Percentiles rank a stretch among this genome's conserved stretches.
These are phyloP conservation scores for Campylomormyrus tamandua DNA, from an alignment of 2,113 vertebrate genomes.

Conservation along the genomic window DNA sequence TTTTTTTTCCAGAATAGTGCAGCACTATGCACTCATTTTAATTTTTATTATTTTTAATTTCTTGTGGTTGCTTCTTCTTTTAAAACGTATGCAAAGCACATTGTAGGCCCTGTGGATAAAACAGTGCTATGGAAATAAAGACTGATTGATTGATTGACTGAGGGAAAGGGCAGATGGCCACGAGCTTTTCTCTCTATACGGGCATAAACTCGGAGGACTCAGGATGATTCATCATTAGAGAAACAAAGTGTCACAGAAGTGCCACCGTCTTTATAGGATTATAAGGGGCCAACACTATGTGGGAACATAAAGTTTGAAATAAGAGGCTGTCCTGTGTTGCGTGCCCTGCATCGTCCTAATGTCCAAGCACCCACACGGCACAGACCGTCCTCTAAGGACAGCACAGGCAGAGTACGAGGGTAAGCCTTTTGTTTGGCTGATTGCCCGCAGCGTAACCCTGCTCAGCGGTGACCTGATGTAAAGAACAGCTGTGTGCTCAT, in stretches of 20 bases:
- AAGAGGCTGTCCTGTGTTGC: neutral
- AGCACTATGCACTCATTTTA: neutral
- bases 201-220: neutral
- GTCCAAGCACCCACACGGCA: slow-evolving; percentile 2
- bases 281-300: neutral
- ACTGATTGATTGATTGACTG: neutral
- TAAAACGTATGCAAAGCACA: neutral
- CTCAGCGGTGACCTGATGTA: slow-evolving; percentile 44
- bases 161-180: neutral
- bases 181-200: neutral
- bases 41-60: neutral
- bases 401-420: slow-evolving; percentile 12
- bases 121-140: neutral
- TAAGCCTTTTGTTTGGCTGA: slow-evolving; percentile 38
- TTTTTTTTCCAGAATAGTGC: no score
- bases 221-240: neutral
- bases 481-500: slow-evolving; percentile 51
- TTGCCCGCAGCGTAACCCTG: slow-evolving; percentile 32
- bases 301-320: neutral
- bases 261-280: neutral
- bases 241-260: neutral
- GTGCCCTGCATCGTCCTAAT: neutral
- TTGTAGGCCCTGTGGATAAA: neutral
- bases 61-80: neutral
- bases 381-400: slow-evolving; percentile 29